These are phyloP conservation scores for Hippolais icterina DNA, from an alignment of 2,113 vertebrate genomes.

Conservation along the genomic window DNA sequence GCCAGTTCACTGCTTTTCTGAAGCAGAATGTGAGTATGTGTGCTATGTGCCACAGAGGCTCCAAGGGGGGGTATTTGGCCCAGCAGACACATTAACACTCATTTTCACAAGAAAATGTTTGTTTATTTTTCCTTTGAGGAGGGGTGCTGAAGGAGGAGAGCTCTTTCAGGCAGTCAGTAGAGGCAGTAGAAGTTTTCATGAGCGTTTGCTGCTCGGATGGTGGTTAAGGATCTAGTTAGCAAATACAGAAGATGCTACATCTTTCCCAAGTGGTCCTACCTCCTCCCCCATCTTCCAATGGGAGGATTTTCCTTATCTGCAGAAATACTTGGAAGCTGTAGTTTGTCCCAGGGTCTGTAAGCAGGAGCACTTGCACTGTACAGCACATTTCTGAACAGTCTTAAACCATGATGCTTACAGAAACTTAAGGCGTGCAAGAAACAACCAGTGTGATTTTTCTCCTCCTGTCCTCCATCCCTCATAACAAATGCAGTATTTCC, in stretches of 20 bases:
- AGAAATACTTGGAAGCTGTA: neutral
- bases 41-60: neutral
- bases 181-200: neutral
- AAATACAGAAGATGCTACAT: neutral
- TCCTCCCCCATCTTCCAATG: accelerated
- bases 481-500: constrained; percentile 5
- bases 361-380: neutral
- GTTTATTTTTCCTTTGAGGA: neutral
- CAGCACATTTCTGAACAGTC: neutral
- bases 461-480: neutral
- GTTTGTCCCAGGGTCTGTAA: neutral
- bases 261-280: neutral
- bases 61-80: neutral
- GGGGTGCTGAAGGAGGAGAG: neutral
- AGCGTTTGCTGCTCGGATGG: neutral
- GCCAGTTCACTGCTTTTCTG: neutral
- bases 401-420: neutral
- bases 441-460: neutral
- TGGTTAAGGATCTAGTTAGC: neutral
- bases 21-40: neutral
- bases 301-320: neutral
- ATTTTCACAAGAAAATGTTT: neutral
- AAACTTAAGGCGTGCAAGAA: neutral
- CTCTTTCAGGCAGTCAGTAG: neutral
- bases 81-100: neutral